A percentile compares a stretch with the other conserved stretches of the same genome.
phyloP scores from a whole-genome alignment of 2,888 invertebrate genomes.

The Limenitis camilla region DNA sequence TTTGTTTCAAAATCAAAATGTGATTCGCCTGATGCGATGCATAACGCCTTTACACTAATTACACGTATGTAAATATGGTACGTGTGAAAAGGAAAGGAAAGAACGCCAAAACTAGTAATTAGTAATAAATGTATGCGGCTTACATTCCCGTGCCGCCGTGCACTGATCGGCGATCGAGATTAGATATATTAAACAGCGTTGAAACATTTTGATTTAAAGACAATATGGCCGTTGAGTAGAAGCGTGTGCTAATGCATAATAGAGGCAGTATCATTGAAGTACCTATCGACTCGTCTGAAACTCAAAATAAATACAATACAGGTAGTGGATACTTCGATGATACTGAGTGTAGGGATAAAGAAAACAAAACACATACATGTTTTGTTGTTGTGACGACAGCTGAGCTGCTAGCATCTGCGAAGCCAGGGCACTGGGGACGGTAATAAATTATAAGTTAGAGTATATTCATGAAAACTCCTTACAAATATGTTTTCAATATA shows the following conservation, averaged over 20 bases:
- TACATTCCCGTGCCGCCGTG: slow-evolving; percentile 65
- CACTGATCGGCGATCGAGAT: slow-evolving; percentile 66
- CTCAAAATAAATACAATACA: neutral
- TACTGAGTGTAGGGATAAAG: slow-evolving; percentile 43
- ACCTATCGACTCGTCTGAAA: neutral
- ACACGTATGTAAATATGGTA: slow-evolving; percentile 70
- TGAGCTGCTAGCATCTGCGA: slow-evolving; percentile 96
- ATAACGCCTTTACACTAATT: slow-evolving; percentile 61
- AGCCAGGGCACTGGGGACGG: slow-evolving; percentile 95
- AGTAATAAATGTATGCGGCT: slow-evolving; percentile 69
- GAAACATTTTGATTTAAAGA: slow-evolving; percentile 74
- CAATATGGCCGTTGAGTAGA: slow-evolving; percentile 55
- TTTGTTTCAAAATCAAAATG: slow-evolving; percentile 69
- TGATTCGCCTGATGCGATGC: slow-evolving; percentile 62
- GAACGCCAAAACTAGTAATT: slow-evolving; percentile 68
- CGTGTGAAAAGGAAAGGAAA: slow-evolving; percentile 71
- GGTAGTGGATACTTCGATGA: slow-evolving; percentile 37
- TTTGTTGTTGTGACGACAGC: slow-evolving; percentile 93
- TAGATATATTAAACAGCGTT: slow-evolving; percentile 69
- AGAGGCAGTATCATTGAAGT: slow-evolving; percentile 52
- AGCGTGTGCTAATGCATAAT: slow-evolving; percentile 68
- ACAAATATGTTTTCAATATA: slow-evolving; percentile 7
- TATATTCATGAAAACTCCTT: slow-evolving; percentile 40
- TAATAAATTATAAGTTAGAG: slow-evolving; percentile 70
- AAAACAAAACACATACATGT: slow-evolving; percentile 87